Conservation (phyloP, 2,888 invertebrate species). For the Lasioglossum calceatum region DNA sequence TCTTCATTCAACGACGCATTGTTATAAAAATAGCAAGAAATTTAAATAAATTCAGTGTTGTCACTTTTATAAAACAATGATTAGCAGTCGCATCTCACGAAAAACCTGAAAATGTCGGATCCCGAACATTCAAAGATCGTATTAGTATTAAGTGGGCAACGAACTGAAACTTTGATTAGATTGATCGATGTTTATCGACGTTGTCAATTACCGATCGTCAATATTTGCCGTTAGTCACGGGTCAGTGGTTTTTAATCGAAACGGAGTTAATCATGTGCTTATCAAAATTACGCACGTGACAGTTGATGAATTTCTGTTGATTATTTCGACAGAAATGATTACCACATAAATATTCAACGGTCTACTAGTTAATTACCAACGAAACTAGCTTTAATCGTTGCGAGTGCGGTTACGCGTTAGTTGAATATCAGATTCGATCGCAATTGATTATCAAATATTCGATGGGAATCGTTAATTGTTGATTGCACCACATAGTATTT, state of each 20-base stretch:
- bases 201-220: not conserved
- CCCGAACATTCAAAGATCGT: too few species aligned
- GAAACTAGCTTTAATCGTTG: not conserved
- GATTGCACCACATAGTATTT: not conserved
- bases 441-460: not conserved
- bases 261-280: not conserved
- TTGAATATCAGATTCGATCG: not conserved
- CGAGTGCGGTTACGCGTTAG: not conserved
- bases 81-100: too few species aligned
- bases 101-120: too few species aligned
- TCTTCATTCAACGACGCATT: too few species aligned
- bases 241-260: not conserved
- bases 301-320: not conserved
- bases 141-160: not conserved
- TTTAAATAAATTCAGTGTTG: too few species aligned
- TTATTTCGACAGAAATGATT: not conserved
- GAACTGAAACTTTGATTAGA: not conserved
- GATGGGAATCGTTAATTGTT: not conserved
- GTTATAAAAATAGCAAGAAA: too few species aligned
- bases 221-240: not conserved
- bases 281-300: not conserved
- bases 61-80: too few species aligned
- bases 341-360: not conserved
- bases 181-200: not conserved
- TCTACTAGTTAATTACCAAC: not conserved